A percentile compares a stretch with the other conserved stretches of the same genome.
Evolutionary conservation across 2,797 vertebrate genomes (phyloP).

Genomic region (Gymnoscopelus microlampas): DNA sequence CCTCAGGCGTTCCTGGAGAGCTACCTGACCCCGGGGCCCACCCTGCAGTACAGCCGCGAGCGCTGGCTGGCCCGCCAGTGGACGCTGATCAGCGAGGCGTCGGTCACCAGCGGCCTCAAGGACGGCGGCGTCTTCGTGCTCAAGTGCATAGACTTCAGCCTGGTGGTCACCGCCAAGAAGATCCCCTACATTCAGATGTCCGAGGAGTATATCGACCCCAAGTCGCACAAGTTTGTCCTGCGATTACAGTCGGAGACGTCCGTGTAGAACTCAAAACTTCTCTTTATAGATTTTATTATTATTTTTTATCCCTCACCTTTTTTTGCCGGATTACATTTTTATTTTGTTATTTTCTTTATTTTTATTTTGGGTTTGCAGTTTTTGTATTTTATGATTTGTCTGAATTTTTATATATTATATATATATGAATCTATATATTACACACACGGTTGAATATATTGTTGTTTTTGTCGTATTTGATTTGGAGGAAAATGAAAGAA

Average conservation of each 20-base stretch:
- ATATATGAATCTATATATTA: constrained; percentile 61
- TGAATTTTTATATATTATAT: constrained; percentile 56
- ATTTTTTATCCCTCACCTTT: constrained; percentile 28
- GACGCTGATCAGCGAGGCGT: constrained; percentile 94
- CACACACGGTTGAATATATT: constrained; percentile 70
- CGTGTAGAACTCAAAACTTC: constrained; percentile 72
- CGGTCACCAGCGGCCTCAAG: constrained; percentile 89
- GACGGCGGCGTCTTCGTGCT: constrained; percentile 90
- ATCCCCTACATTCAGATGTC: constrained; percentile 93
- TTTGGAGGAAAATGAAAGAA: constrained; percentile 42
- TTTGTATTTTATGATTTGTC: constrained; percentile 50
- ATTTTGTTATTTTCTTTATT: constrained; percentile 47
- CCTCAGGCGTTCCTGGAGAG: constrained; percentile 92
- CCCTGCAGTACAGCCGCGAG: constrained; percentile 94
- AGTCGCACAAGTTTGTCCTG: constrained; percentile 98
- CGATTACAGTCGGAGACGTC: constrained; percentile 98
- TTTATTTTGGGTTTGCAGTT: constrained; percentile 67
- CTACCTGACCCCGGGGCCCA: constrained; percentile 90
- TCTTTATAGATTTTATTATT: background rate
- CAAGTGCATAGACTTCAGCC: constrained; percentile 91
- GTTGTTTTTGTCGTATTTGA: constrained; percentile 48
- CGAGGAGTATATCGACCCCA: constrained; percentile 96
- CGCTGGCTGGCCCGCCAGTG: constrained; percentile 94
- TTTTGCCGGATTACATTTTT: background rate
- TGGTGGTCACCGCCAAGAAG: constrained; percentile 89